A percentile compares a stretch with the other conserved stretches of the same genome.
These are phyloP conservation scores for Empidonax traillii DNA, from an alignment of 2,113 vertebrate genomes.

Conservation along the genomic window DNA sequence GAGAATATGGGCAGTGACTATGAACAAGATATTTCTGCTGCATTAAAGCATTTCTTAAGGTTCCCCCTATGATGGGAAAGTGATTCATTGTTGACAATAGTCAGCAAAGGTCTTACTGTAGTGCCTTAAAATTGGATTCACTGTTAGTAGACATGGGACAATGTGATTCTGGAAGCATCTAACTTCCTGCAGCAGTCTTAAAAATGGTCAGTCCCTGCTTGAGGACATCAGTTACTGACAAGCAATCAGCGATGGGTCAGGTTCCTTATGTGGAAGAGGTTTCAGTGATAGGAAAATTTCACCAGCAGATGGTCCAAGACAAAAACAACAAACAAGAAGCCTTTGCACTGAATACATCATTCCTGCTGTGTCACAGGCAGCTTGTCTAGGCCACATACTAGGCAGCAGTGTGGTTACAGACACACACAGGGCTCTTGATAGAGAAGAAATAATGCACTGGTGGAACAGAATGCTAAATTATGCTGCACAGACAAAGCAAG, in stretches of 20 bases:
- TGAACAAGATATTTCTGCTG: not conserved
- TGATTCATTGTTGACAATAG: not conserved
- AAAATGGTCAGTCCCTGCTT: not conserved
- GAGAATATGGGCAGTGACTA: not conserved
- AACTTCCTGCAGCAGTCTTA: not conserved
- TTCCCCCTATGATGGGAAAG: not conserved
- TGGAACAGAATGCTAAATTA: not conserved
- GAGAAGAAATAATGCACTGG: not conserved
- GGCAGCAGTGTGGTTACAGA: conserved; percentile 4
- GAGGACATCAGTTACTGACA: not conserved
- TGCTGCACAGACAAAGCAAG: not conserved
- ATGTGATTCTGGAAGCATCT: not conserved
- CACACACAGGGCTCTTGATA: not conserved
- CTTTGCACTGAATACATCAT: not conserved
- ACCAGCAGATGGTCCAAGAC: not conserved
- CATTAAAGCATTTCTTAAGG: not conserved
- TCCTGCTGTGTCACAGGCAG: not conserved
- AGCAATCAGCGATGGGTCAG: not conserved
- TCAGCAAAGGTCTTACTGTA: not conserved
- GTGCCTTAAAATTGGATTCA: not conserved
- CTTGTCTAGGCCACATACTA: not conserved
- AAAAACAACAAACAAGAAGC: not conserved
- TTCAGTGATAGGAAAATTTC: not conserved
- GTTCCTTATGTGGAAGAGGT: not conserved
- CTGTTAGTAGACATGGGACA: not conserved